Evolutionary conservation across 2,888 invertebrate genomes (phyloP).

Genomic region (Proisotoma minuta): DNA sequence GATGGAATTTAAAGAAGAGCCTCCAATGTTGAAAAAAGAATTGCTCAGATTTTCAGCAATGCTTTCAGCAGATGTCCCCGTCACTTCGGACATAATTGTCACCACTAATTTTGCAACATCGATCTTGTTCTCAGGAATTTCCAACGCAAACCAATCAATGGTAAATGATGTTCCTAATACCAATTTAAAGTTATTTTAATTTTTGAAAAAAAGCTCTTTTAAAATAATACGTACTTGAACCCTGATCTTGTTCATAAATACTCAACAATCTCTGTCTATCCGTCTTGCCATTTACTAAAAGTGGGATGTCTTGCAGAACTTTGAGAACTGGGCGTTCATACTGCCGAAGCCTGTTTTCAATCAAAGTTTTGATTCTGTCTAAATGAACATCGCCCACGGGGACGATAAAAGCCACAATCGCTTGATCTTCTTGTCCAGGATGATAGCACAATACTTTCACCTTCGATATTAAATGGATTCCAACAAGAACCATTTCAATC

Average conservation of each 20-base stretch:
- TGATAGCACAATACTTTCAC: conserved; percentile 74
- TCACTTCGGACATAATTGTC: conserved; percentile 67
- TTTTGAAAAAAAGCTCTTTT: too few relatives aligned
- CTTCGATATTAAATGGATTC: conserved; percentile 65
- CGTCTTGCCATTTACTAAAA: conserved; percentile 80
- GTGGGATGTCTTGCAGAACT: conserved; percentile 64
- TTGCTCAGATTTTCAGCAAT: conserved; percentile 61
- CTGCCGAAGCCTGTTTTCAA: conserved; percentile 23
- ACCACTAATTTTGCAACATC: conserved; percentile 61
- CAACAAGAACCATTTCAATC: conserved; percentile 58
- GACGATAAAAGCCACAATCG: conserved; percentile 39
- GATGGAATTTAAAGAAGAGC: conserved; percentile 80
- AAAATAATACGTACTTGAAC: conserved; percentile 15
- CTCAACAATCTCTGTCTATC: conserved; percentile 73
- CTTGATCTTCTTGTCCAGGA: conserved; percentile 60
- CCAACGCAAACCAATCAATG: conserved; percentile 60
- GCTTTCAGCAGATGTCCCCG: conserved; percentile 55
- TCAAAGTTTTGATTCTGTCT: conserved; percentile 7
- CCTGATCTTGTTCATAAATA: conserved; percentile 60
- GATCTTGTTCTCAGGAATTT: conserved; percentile 58
- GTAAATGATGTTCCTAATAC: conserved; percentile 18
- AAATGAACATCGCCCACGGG: conserved; percentile 16
- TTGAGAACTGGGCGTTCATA: conserved; percentile 45
- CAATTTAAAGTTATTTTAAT: too few relatives aligned
- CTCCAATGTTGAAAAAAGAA: conserved; percentile 79